Conservation (phyloP, 2,113 vertebrate genomes). For the Lanius ludovicianus region DNA sequence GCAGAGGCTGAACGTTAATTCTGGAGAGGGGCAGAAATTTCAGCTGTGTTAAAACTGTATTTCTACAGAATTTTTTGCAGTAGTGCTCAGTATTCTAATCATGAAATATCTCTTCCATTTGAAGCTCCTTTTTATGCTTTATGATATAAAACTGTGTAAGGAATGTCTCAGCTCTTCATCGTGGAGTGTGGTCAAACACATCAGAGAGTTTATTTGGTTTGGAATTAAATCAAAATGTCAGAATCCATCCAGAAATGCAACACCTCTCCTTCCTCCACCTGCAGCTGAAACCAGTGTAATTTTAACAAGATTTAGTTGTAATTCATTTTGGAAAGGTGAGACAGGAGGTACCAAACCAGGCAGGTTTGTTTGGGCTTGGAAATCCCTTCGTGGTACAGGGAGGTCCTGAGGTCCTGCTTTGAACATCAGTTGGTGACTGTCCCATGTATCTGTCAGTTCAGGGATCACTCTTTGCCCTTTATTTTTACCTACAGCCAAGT, state of each 20-base stretch:
- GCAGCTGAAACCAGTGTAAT: neutral
- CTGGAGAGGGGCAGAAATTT: neutral
- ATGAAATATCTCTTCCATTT: neutral
- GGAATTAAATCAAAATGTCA: neutral
- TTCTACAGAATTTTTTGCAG: neutral
- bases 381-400: neutral
- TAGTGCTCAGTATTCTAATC: neutral
- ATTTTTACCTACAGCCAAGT: neutral
- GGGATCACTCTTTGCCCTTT: neutral
- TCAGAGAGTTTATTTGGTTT: neutral
- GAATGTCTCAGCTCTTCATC: neutral
- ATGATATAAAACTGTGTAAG: neutral
- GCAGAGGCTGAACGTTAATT: neutral
- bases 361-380: neutral
- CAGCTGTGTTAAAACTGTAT: neutral
- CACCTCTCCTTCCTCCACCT: neutral
- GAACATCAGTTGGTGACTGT: neutral
- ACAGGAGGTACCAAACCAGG: neutral
- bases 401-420: neutral
- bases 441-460: rapidly evolving
- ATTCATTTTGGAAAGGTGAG: neutral
- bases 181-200: neutral
- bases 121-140: neutral
- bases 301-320: neutral
- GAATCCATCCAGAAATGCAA: neutral